Base-by-base conservation (phyloP, 2,888 invertebrate genomes). In the Aporophyla lueneburgensis region DNA sequence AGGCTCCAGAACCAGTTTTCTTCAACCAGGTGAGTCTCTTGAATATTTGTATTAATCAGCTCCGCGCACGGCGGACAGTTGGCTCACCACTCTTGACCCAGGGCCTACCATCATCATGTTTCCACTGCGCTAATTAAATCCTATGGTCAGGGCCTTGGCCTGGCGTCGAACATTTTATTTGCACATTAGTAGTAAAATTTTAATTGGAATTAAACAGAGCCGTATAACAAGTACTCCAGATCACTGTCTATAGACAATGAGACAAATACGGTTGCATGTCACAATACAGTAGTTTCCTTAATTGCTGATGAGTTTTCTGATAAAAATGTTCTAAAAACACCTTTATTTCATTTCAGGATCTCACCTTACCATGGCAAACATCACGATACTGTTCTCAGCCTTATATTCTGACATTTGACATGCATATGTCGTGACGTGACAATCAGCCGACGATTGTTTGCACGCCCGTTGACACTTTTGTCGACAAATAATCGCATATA, bases 321-420 rank as follows among this genome's bases (percentile, higher is more conserved):
- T 66, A 51, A 33, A 51, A 21, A 51, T 54, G 54, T 33, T 21
- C 2, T 21, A 21, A 12, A 33, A 66, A 12, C 19, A 10, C 27
- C 19, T 66, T 51, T 6, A 19, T 66, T 66, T 21, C 6, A 24
- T 46, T 63, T 63, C 10, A 16, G 10, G 46, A 46, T 46, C 19
- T 49, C 49, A 10, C 19, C 51, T 53, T 53, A 19, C 53, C 21
- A 0, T 21, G 21, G 21, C n/a, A 9, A 12, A 54, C 54, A 54
- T 54, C 54, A 12, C 10, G n/a, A 10, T n/a, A 10, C 5, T 21
- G n/a, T 33, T 53, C 33, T 33, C 33, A n/a, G 21, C 33, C 33
- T 21, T 66, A 65, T 51, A 51, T 3, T n/a, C 5, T 33, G 66
- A 66, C 53, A 21, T 53, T 66, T 53, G 66, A 66, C 53, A 66